Evolutionary conservation across 1,140 invertebrate genomes (phyloP).

Genomic region (Aplysia californica): DNA sequence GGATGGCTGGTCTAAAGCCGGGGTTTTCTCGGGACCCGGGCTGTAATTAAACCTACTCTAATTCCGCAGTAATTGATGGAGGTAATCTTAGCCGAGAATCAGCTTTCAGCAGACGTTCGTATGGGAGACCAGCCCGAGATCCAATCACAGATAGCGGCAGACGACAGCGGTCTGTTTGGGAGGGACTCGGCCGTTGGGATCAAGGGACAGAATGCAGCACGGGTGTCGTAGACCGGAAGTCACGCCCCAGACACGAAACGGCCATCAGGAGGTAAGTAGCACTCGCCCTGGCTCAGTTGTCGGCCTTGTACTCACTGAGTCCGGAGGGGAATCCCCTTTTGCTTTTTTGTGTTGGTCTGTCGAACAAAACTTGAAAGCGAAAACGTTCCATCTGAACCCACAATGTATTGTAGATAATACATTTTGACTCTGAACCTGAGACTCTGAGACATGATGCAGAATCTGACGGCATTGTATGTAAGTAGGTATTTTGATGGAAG

Average conservation of each 20-base stretch:
- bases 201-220: not conserved
- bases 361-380: not conserved
- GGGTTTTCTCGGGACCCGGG: not conserved
- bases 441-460: too few relatives aligned
- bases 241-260: conserved; percentile 8
- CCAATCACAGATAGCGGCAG: conserved; percentile 17
- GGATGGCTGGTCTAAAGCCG: not conserved
- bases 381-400: too few relatives aligned
- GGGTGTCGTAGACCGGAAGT: not conserved
- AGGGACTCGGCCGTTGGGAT: not conserved
- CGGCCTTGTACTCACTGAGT: too few relatives aligned
- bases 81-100: conserved; percentile 19
- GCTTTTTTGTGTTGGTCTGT: not conserved
- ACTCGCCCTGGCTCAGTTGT: too few relatives aligned
- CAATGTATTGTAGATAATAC: too few relatives aligned
- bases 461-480: too few relatives aligned
- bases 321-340: not conserved
- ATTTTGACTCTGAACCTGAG: too few relatives aligned
- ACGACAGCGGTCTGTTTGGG: not conserved
- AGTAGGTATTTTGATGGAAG: too few relatives aligned
- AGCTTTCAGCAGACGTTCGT: conserved; percentile 9
- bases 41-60: conserved; percentile 27
- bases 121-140: conserved; percentile 7
- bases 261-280: conserved; percentile 14
- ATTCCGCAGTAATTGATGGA: conserved; percentile 25